phyloP scores from a whole-genome alignment of 2,888 invertebrate genomes.

The Philereme transversata region DNA sequence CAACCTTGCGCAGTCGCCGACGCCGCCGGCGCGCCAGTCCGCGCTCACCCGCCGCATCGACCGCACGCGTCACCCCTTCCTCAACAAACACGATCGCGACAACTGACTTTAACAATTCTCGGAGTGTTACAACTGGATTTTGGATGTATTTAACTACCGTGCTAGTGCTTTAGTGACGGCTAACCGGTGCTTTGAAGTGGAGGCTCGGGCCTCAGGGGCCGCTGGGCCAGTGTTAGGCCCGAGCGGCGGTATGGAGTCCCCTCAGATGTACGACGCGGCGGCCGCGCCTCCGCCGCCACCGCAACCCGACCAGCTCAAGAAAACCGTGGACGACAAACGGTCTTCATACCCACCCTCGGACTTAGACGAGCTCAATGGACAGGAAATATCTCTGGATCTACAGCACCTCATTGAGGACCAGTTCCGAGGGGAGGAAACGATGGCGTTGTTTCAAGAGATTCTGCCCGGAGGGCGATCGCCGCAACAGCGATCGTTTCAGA shows the following conservation, averaged over 20 bases:
- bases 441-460: slow-evolving; percentile 93
- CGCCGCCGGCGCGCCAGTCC: slow-evolving; percentile 64
- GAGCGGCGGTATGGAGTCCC: slow-evolving; percentile 89
- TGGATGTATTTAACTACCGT: slow-evolving; percentile 44
- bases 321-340: slow-evolving; percentile 86
- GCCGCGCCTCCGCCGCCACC: slow-evolving; percentile 85
- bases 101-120: slow-evolving; percentile 43
- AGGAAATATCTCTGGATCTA: slow-evolving; percentile 95
- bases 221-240: slow-evolving; percentile 76
- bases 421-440: slow-evolving; percentile 90
- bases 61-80: slow-evolving; percentile 55
- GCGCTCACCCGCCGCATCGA: slow-evolving; percentile 67
- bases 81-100: slow-evolving; percentile 47
- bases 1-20: slow-evolving; percentile 61
- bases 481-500: slow-evolving; percentile 78
- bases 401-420: slow-evolving; percentile 97
- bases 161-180: slow-evolving; percentile 75
- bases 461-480: slow-evolving; percentile 84
- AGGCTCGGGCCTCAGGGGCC: slow-evolving; percentile 76
- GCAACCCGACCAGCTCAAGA: slow-evolving; percentile 82
- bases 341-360: slow-evolving; percentile 91
- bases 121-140: slow-evolving; percentile 32
- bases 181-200: slow-evolving; percentile 80
- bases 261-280: slow-evolving; percentile 93
- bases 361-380: slow-evolving; percentile 94